Evolutionary conservation across 2,113 vertebrate genomes (phyloP), one percentile per base, ranked within the genome.

Genomic region (Sceloporus tristichus): DNA sequence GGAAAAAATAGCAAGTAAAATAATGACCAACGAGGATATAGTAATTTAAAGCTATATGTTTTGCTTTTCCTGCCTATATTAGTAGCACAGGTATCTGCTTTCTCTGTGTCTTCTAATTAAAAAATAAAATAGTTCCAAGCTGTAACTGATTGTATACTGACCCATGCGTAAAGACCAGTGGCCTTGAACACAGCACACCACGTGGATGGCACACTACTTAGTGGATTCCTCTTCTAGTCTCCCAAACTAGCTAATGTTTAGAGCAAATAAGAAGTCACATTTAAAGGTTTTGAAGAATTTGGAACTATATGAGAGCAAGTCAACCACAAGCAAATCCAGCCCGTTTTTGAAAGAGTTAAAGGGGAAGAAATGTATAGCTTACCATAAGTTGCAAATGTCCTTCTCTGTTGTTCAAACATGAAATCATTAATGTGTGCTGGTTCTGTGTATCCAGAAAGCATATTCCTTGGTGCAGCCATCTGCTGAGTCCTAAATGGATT

Each of bases 331-430:
- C 38, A 76, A 59, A 91, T 62, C 59, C 56, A 54, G 53, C 78
- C 56, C 9, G 27, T 56, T 59, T 18, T 79, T 34, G 40, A 75
- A 42, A 25, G 25, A 2, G 2, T 86, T 25, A 29, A 56, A 16
- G 34, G 27, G 16, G 53, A 71, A 82, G 19, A 70, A 19, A 71
- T 29, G 18, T 34, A 75, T 6, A 84, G 23, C 93, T 94, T 97
- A 99, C 99, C 99, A 71, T 97, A 99, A 5, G 98, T 98, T 89
- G 98, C 98, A 95, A 99, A 99, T 5, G 99, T 99, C 92, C 99
- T 98, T 90, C 99, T 97, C 92, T 99, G 98, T 85, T 99, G 98
- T 89, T 99, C 98, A 96, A 99, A 99, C 99, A 99, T 99, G 89
- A 99, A 99, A 92, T 99, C 98, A 79, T 99, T 99, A 93, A 99